phyloP scores from a whole-genome alignment of 1,140 invertebrate species.

The Drosophila simulans region DNA sequence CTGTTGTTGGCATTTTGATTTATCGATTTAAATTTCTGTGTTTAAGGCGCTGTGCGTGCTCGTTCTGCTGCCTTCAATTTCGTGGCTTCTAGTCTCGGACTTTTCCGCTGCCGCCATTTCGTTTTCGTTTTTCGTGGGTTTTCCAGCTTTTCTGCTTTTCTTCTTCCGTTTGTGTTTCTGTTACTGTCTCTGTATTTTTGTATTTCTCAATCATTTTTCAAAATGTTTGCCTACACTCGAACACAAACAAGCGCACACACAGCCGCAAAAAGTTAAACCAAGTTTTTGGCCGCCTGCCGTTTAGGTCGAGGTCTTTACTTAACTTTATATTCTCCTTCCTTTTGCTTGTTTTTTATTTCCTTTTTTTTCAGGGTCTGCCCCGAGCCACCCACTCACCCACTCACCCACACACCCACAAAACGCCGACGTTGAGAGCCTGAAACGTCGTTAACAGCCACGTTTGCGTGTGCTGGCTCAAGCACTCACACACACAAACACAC shows the following conservation, averaged over 20 bases:
- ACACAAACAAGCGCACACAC: not conserved
- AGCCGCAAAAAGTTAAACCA: constrained; percentile 5
- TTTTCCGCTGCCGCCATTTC: constrained; percentile 24
- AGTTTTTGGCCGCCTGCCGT: constrained; percentile 75
- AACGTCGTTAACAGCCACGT: constrained; percentile 80
- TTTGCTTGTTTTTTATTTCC: constrained; percentile 6
- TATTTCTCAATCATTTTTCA: constrained; percentile 63
- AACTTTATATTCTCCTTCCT: constrained; percentile 51
- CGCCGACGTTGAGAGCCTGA: constrained; percentile 56
- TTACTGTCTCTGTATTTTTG: constrained; percentile 45
- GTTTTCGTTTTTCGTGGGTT: constrained; percentile 7
- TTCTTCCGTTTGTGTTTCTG: constrained; percentile 11
- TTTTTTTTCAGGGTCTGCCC: constrained; percentile 55
- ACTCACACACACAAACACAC: constrained; percentile 25
- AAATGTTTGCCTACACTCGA: constrained; percentile 31
- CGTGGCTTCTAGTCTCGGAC: constrained; percentile 9
- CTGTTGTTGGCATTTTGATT: constrained; percentile 77
- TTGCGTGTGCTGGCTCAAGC: constrained; percentile 58
- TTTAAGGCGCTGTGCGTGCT: constrained; percentile 58
- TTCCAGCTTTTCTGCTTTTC: constrained; percentile 14
- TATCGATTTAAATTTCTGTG: constrained; percentile 77
- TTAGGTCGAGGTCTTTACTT: constrained; percentile 76
- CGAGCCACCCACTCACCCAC: constrained; percentile 12
- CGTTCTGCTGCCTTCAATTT: constrained; percentile 7
- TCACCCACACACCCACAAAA: constrained; percentile 42